Conservation (phyloP, 1,140 invertebrate genomes). For the Drosophila mojavensis region DNA sequence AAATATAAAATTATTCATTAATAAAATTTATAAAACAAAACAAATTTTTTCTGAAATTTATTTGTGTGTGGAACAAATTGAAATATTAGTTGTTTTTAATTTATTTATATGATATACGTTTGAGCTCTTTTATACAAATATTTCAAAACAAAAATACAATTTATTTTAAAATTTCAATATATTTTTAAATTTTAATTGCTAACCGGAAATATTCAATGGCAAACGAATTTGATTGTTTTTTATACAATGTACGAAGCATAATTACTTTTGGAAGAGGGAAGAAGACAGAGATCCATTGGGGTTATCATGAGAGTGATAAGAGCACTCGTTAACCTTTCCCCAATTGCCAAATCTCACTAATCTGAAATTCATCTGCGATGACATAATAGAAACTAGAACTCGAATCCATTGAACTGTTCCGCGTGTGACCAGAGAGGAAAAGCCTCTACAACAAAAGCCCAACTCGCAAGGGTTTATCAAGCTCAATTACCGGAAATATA, state of each 20-base stretch:
- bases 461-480: constrained; percentile 48
- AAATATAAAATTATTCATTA: too few relatives aligned
- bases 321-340: constrained; percentile 50
- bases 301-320: constrained; percentile 50
- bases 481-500: constrained; percentile 49
- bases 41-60: too few relatives aligned
- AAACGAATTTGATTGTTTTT: constrained; percentile 12
- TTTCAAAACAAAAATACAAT: too few relatives aligned
- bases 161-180: too few relatives aligned
- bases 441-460: neutral
- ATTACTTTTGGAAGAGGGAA: constrained; percentile 16
- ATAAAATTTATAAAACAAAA: too few relatives aligned
- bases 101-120: too few relatives aligned
- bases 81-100: too few relatives aligned
- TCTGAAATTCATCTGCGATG: constrained; percentile 47
- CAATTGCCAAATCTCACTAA: constrained; percentile 50
- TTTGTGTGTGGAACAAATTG: too few relatives aligned
- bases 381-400: constrained; percentile 40
- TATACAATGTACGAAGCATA: constrained; percentile 13
- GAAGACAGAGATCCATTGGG: constrained; percentile 11
- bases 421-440: neutral
- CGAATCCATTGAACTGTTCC: constrained; percentile 30
- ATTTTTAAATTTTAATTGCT: constrained; percentile 22
- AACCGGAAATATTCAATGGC: constrained; percentile 71
- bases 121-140: too few relatives aligned